Evolutionary conservation across 2,797 vertebrate genomes (phyloP), one percentile per base, ranked within the genome.

Genomic region (Cryptoblepharus egeriae): DNA sequence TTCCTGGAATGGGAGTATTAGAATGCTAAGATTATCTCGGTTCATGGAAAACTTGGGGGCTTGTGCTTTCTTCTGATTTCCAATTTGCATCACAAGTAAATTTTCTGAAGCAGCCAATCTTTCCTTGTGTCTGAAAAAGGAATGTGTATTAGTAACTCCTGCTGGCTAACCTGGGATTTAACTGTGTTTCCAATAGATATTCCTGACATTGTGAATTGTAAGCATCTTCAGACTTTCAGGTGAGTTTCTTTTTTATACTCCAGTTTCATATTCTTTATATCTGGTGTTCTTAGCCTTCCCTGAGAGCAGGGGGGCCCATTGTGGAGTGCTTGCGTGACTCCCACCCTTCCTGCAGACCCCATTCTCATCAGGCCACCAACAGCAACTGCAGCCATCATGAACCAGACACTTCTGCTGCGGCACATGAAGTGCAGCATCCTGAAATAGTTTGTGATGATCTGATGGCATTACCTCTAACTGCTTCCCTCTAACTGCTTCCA

Each of bases 141-240:
- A 20, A 58, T 28, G 58, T 75, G 24, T 10, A 32, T 88, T 42
- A 42, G 4, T 78, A 81, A 74, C 57, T 32, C 77, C 78, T 82
- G 22, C 18, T 68, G 37, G 13, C 11, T 74, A 20, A 55, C 65
- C 77, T 90, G 80, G 24, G 64, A 86, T 70, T 89, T 81, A 20
- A 89, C 91, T 91, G 86, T 37, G 58, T 89, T 91, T 72, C 70
- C 26, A 13, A 89, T 84, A 99, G 98, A 99, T 90, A 99, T 99
- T 64, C 98, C 99, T 70, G 98, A 99, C 87, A 96, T 99, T 91
- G 94, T 99, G 86, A 98, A 98, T 87, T 61, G 90, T 75, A 97
- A 97, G 83, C 95, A 98, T 92, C 95, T 99, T 75, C 97, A 97
- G 93, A 96, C 93, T 61, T 99, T 99, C 93, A 97, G 97, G 99